Conservation (phyloP, 2,888 invertebrate genomes). For the Nomada hirtipes region DNA sequence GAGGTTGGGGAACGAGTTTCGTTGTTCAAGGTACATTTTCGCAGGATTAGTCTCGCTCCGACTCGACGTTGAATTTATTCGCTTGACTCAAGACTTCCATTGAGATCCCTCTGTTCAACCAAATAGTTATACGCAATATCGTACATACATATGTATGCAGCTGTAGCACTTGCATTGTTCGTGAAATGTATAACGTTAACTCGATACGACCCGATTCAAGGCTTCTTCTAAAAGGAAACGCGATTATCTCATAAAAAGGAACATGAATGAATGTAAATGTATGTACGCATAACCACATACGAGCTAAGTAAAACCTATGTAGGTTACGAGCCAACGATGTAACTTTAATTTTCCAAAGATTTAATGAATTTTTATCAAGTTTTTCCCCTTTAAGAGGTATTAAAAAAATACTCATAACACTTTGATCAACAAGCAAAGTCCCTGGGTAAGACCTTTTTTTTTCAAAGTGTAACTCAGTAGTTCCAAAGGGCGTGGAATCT, state of each 20-base stretch:
- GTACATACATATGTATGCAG: neutral
- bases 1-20: neutral
- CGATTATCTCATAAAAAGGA: neutral
- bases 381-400: neutral
- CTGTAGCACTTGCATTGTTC: neutral
- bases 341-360: no score
- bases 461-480: neutral
- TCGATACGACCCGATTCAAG: neutral
- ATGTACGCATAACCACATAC: neutral
- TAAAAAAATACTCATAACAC: neutral
- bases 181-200: neutral
- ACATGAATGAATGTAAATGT: neutral
- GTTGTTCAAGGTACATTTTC: conserved; percentile 10
- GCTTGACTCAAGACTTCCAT: conserved; percentile 3
- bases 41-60: conserved; percentile 8
- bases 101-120: neutral
- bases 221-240: neutral
- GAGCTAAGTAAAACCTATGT: no score
- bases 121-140: conserved; percentile 1
- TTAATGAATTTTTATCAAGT: no score
- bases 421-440: neutral
- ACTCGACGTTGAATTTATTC: conserved; percentile 20
- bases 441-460: neutral
- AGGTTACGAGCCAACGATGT: no score
- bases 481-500: neutral